Conservation (phyloP, 2,797 vertebrate species). For the Rhadinocentrus ornatus region DNA sequence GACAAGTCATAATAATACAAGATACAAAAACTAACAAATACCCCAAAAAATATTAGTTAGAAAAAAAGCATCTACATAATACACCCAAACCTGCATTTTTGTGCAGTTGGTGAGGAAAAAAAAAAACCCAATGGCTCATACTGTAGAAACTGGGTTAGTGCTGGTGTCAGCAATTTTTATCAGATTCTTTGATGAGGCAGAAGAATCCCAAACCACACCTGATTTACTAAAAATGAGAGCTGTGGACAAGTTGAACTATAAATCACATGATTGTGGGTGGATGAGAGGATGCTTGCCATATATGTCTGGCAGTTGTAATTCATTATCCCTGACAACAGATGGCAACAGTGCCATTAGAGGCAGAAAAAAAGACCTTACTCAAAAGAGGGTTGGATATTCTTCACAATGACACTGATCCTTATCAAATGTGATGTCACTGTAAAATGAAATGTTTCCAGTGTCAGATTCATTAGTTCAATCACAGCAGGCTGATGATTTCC, state of each 20-base stretch:
- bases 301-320: constrained; percentile 45
- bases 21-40: constrained; percentile 46
- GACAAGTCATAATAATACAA: constrained; percentile 57
- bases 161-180: constrained; percentile 59
- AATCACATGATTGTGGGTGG: constrained; percentile 16
- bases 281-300: constrained; percentile 12
- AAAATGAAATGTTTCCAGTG: constrained; percentile 3
- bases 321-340: constrained; percentile 55
- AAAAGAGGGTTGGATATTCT: background rate
- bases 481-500: background rate
- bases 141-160: constrained; percentile 64
- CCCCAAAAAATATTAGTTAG: constrained; percentile 39
- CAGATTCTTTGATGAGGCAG: constrained; percentile 17
- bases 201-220: constrained; percentile 31
- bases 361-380: constrained; percentile 12
- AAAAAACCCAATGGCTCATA: constrained; percentile 40
- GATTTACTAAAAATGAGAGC: constrained; percentile 34
- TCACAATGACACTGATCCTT: background rate
- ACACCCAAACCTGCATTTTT: constrained; percentile 70
- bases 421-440: constrained; percentile 1
- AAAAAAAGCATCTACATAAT: constrained; percentile 53
- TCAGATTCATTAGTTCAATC: background rate
- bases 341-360: constrained; percentile 37
- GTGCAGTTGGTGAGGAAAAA: constrained; percentile 63
- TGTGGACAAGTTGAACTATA: constrained; percentile 39